Evolutionary conservation across 2,797 vertebrate genomes (phyloP).

Genomic region (Neostethus bicornis): DNA sequence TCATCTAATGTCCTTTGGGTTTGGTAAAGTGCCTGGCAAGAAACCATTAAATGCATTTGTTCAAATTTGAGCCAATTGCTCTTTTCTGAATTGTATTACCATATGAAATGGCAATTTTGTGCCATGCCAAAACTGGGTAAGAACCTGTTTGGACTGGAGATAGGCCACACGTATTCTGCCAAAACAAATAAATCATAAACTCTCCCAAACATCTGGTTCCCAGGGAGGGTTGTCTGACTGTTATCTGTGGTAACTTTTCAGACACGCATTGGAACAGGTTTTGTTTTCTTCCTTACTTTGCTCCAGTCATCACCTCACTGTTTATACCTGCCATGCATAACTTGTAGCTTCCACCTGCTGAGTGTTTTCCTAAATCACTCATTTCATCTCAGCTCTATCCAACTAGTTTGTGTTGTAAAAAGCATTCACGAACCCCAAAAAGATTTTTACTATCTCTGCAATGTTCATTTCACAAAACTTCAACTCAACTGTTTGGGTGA

Average conservation of each 20-base stretch:
- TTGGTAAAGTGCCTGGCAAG: background rate
- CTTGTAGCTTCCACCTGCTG: slow-evolving; percentile 17
- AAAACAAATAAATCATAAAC: slow-evolving; percentile 19
- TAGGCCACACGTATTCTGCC: slow-evolving; percentile 17
- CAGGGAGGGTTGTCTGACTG: background rate
- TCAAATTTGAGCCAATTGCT: background rate
- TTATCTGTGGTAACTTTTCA: slow-evolving; percentile 1
- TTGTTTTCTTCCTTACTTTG: slow-evolving; percentile 14
- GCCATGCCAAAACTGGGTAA: background rate
- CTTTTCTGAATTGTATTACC: background rate
- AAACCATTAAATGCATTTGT: background rate
- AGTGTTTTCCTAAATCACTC: slow-evolving; percentile 3
- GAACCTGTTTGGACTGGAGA: slow-evolving; percentile 21
- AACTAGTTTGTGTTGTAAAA: slow-evolving; percentile 2
- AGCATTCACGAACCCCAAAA: slow-evolving; percentile 8
- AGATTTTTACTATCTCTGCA: no score
- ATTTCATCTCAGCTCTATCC: slow-evolving; percentile 14
- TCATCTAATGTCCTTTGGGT: background rate
- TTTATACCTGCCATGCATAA: slow-evolving; percentile 9
- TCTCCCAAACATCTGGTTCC: slow-evolving; percentile 18
- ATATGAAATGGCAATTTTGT: slow-evolving; percentile 2
- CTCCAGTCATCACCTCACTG: background rate
- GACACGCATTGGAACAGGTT: slow-evolving; percentile 9
- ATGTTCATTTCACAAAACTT: no score
- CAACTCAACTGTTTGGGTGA: no score